A percentile compares a stretch with the other conserved stretches of the same genome.
These are phyloP conservation scores for Nasonia giraulti DNA, from an alignment of 1,140 invertebrate species.

Conservation along the genomic window DNA sequence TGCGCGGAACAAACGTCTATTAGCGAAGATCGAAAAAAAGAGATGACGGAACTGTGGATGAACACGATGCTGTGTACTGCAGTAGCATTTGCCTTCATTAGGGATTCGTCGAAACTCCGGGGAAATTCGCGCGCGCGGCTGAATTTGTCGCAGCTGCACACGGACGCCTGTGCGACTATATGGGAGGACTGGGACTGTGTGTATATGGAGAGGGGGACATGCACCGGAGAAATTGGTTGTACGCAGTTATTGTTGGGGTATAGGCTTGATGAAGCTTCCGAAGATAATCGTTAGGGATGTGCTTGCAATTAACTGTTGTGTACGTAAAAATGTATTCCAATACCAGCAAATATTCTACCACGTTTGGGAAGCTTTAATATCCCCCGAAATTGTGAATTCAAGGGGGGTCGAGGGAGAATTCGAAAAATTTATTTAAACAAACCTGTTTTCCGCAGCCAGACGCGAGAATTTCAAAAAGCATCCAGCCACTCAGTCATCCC, in stretches of 20 bases:
- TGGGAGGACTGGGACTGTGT: neutral
- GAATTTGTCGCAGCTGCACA: neutral
- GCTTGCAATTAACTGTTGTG: neutral
- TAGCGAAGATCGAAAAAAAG: neutral
- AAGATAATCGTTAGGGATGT: no score
- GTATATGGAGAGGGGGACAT: neutral
- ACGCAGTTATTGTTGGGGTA: no score
- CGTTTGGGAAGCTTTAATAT: no score
- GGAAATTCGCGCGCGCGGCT: conserved; percentile 28
- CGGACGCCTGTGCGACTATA: neutral
- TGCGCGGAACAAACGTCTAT: neutral
- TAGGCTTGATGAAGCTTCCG: no score
- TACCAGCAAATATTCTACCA: no score
- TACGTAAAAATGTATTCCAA: no score
- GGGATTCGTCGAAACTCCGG: conserved; percentile 54
- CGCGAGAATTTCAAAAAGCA: neutral
- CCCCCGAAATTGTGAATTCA: no score
- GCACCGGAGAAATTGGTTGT: neutral
- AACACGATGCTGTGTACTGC: neutral
- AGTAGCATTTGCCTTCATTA: conserved; percentile 57
- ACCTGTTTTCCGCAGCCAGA: neutral
- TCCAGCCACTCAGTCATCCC: neutral
- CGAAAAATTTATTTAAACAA: neutral
- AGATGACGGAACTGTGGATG: neutral
- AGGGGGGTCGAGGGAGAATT: no score